Evolutionary conservation across 2,888 invertebrate genomes (phyloP).

Genomic region (Limnephilus marmoratus): DNA sequence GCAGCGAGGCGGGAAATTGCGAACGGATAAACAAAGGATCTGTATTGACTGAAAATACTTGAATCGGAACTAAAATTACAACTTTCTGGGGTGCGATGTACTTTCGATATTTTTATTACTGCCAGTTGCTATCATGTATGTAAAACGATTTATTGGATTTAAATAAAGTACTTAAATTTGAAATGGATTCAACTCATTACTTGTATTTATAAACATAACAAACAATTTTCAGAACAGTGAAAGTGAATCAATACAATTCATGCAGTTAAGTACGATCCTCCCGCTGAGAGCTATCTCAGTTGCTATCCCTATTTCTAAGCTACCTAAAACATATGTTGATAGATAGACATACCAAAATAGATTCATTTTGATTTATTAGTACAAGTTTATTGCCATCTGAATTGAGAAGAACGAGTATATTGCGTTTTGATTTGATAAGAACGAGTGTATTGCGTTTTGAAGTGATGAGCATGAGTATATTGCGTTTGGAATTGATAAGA

Average conservation of each 20-base stretch:
- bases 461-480: too few species aligned
- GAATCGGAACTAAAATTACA: constrained; percentile 30
- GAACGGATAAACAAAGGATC: constrained; percentile 16
- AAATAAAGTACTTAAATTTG: not conserved
- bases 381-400: not conserved
- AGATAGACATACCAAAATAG: too few species aligned
- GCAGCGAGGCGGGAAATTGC: constrained; percentile 37
- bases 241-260: not conserved
- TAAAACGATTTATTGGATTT: not conserved
- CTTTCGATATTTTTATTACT: not conserved
- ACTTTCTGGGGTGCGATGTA: constrained; percentile 5
- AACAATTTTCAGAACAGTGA: not conserved
- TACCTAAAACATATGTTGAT: too few species aligned
- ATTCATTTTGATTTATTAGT: not conserved
- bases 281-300: not conserved
- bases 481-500: too few species aligned
- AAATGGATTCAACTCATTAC: not conserved
- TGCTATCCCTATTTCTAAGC: not conserved
- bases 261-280: not conserved
- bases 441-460: too few species aligned
- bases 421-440: too few species aligned
- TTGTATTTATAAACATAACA: not conserved
- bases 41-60: constrained; percentile 17
- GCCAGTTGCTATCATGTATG: not conserved
- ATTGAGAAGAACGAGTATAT: not conserved